These are phyloP conservation scores for Homarus gammarus DNA, from an alignment of 2,888 invertebrate genomes.

Conservation along the genomic window DNA sequence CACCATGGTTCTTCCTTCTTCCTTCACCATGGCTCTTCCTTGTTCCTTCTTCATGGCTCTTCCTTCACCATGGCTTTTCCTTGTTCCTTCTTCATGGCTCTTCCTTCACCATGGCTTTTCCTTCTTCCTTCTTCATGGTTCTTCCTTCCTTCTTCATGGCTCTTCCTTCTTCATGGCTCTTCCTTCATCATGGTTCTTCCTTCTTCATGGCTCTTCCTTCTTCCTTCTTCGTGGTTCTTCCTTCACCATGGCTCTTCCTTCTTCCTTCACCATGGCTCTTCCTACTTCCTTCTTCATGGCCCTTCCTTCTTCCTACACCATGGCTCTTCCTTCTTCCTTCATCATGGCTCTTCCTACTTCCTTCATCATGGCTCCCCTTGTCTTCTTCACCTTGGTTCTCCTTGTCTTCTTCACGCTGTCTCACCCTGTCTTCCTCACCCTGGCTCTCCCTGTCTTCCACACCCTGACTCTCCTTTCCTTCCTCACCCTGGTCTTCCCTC, in stretches of 20 bases:
- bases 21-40: neutral
- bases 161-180: neutral
- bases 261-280: neutral
- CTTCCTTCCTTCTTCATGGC: neutral
- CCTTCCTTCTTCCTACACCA: neutral
- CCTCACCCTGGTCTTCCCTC: too few relatives aligned
- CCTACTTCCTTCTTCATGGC: neutral
- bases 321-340: neutral
- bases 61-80: too few relatives aligned
- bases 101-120: too few relatives aligned
- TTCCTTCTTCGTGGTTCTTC: neutral
- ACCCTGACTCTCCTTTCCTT: too few relatives aligned
- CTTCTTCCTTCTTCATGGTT: too few relatives aligned
- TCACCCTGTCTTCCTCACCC: neutral
- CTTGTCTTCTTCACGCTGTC: neutral
- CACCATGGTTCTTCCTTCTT: neutral
- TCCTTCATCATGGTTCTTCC: neutral
- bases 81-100: neutral
- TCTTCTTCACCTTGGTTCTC: neutral
- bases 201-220: neutral
- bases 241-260: neutral
- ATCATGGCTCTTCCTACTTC: too few relatives aligned
- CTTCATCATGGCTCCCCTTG: neutral
- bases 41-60: neutral
- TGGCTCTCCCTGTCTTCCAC: neutral